Evolutionary conservation across 1,140 invertebrate species (phyloP), one percentile per base, ranked within the genome.

Genomic region (Psix sp.): DNA sequence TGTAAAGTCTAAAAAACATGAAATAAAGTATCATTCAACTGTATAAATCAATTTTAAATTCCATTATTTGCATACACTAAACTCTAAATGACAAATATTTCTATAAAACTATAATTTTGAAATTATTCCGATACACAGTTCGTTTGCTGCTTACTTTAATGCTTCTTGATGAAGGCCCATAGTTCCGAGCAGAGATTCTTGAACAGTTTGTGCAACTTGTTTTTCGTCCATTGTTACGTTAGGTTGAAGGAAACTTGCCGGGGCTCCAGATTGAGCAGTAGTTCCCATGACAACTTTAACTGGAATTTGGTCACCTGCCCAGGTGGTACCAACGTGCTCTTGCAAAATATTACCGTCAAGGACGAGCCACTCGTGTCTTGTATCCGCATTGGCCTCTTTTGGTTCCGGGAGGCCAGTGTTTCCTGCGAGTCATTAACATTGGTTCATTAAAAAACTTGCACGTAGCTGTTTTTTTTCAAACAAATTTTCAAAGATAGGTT

Each of bases 281-380:
- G 92, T 91, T 3, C 93, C 93, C 66, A 94, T 90, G 0, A 94
- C 90, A 15, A 94, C 83, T 21, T 90, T 88, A 0, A 88, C 78
- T 35, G 84, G 85, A 52, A 86, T 82, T 67, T 86, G 86, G 24
- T 88, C 80, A 0, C 87, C 77, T 5, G 86, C 77, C 89, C 91
- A 92, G 26, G 87, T 88, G 13, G 90, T 88, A 6, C 88, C 89
- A 0, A 92, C 90, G 71, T 93, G 89, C 36, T 91, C 87, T 48
- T 89, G 88, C 1, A 95, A 76, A 21, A 92, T 89, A 14, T 88
- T 82, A 1, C 93, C 93, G 76, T 95, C 94, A 1, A 92, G 77
- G 1, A 94, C 91, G 1, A 94, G 79, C 93, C 93, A 94, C 38
- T 93, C 91, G 63, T 93, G 92, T 74, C 89, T 89, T 24, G 87